These are phyloP conservation scores for Globodera ellingtonae DNA, from an alignment of 1,140 invertebrate genomes.

Conservation along the genomic window DNA sequence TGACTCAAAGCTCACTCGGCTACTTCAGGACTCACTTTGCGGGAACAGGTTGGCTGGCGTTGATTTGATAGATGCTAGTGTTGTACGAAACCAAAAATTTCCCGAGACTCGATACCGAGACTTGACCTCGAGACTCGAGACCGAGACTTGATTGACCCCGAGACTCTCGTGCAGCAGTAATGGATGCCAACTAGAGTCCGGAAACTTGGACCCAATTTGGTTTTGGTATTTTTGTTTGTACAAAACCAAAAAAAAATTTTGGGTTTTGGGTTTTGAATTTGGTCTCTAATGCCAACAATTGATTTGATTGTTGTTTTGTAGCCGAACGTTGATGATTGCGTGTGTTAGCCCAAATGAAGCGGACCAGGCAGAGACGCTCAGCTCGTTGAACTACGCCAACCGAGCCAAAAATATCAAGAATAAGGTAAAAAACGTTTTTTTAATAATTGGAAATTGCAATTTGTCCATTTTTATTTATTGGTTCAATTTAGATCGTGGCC, in stretches of 20 bases:
- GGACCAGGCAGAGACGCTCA: conserved; percentile 98
- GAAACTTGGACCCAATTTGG: too few species aligned
- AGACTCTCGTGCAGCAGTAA: too few species aligned
- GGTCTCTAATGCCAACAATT: neutral
- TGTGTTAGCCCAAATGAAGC: conserved; percentile 78
- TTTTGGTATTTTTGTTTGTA: too few species aligned
- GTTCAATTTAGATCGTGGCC: conserved; percentile 62
- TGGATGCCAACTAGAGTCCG: too few species aligned
- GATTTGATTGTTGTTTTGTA: conserved; percentile 65
- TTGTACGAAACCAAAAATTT: too few species aligned
- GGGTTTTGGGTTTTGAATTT: too few species aligned
- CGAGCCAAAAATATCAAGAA: conserved; percentile 96
- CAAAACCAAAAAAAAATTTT: too few species aligned
- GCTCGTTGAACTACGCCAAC: conserved; percentile 96
- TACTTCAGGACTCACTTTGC: conserved; percentile 73
- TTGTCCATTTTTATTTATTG: conserved; percentile 76
- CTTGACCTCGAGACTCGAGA: too few species aligned
- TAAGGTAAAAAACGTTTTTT: conserved; percentile 71
- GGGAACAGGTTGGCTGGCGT: conserved; percentile 72
- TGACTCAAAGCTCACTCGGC: too few species aligned
- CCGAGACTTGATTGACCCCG: too few species aligned
- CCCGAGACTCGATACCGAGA: too few species aligned
- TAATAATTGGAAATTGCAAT: conserved; percentile 60
- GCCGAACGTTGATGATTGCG: conserved; percentile 78
- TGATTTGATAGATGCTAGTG: neutral